Evolutionary conservation across 2,113 vertebrate species (phyloP), one percentile per base, ranked within the genome.

Genomic region (Zosterops pallidus): DNA sequence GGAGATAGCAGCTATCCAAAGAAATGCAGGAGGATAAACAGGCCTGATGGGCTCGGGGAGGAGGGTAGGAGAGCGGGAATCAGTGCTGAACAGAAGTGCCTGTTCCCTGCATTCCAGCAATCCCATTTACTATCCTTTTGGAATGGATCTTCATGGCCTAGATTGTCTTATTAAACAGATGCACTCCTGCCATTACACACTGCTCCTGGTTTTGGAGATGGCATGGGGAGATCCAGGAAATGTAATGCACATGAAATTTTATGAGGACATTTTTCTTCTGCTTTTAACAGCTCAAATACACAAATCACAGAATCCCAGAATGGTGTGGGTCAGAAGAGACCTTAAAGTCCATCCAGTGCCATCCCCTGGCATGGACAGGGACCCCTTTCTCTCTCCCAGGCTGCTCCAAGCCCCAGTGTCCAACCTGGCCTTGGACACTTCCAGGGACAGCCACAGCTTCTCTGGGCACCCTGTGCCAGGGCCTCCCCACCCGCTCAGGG

Each of bases 221-320:
- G 35, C 77, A 44, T 33, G 41, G 23, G 59, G 46, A 71, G 44
- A 50, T 14, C 22, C 63, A 29, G 33, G 23, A 41, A 29, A 77
- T 44, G 20, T 56, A 81, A 33, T 1, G 5, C 14, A 15, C 6
- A 0, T 46, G 19, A 20, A 59, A 39, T 41, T 55, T 49, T 39
- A 46, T 0, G 3, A 26, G 46, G 35, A 52, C 0, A 0, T 25
- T 29, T 52, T 11, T 10, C 4, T 29, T 31, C 8, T 31, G 17
- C 12, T 67, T 83, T 41, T 19, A 14, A 29, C 59, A 35, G 46
- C 33, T 70, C 8, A 4, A 46, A 35, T 17, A 31, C 23, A 39
- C 14, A 24, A 55, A 44, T 19, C 31, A 37, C 25, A 57, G 50
- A 57, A 49, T 44, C 24, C 6, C 6, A 24, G 31, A 50, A 23